Evolutionary conservation across 2,888 invertebrate genomes (phyloP).

Genomic region (Carterocephalus palaemon): DNA sequence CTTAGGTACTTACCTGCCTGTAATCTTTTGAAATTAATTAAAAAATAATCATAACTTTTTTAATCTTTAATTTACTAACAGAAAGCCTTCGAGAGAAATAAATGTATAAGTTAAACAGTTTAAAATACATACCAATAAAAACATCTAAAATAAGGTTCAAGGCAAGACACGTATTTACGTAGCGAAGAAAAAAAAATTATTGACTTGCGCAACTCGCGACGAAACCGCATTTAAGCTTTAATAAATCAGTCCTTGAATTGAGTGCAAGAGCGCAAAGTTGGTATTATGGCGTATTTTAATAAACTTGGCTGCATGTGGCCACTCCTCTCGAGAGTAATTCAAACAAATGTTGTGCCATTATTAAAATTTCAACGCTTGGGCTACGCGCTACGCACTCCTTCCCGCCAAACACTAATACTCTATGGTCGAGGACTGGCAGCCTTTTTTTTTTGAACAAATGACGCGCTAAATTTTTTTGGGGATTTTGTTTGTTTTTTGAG

Average conservation of each 20-base stretch:
- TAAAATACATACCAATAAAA: conserved; percentile 11
- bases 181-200: conserved; percentile 13
- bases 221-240: conserved; percentile 23
- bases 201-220: conserved; percentile 25
- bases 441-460: conserved; percentile 4
- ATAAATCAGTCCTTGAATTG: conserved; percentile 20
- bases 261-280: conserved; percentile 31
- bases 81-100: too few species aligned
- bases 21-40: too few species aligned
- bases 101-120: not conserved
- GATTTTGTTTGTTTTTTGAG: too few species aligned
- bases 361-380: conserved; percentile 37
- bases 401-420: conserved; percentile 25
- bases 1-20: too few species aligned
- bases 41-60: too few species aligned
- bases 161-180: conserved; percentile 8
- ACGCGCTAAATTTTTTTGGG: too few species aligned
- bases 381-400: conserved; percentile 23
- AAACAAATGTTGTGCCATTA: conserved; percentile 56
- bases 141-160: conserved; percentile 8
- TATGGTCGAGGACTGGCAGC: conserved; percentile 8
- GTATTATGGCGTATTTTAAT: conserved; percentile 52
- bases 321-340: conserved; percentile 51
- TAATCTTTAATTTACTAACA: too few species aligned
- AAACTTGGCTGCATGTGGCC: conserved; percentile 61